Evolutionary conservation across 2,888 invertebrate species (phyloP).

Genomic region (Adelphocoris suturalis): DNA sequence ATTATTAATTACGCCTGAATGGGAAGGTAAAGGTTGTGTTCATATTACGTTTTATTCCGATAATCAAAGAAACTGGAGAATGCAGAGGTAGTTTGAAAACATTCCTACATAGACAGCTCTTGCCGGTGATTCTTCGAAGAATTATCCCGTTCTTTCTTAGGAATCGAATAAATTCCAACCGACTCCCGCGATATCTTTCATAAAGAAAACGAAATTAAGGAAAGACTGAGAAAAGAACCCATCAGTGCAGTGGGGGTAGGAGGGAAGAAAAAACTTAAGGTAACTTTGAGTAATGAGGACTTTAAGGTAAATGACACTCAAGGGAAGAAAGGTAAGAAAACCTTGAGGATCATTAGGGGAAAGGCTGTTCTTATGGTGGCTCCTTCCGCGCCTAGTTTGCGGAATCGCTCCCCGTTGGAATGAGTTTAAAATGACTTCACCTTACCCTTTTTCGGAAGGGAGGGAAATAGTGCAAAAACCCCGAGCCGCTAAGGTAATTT

Average conservation of each 20-base stretch:
- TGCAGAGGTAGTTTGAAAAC: no score
- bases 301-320: constrained; percentile 67
- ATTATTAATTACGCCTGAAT: no score
- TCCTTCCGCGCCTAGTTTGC: constrained; percentile 58
- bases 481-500: constrained; percentile 55
- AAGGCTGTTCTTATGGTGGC: constrained; percentile 55
- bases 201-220: constrained; percentile 56
- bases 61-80: no score
- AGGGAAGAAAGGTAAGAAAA: constrained; percentile 69
- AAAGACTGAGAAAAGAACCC: constrained; percentile 21
- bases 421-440: constrained; percentile 69
- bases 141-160: background rate
- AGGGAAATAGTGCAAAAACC: constrained; percentile 53
- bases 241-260: background rate
- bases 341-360: constrained; percentile 55
- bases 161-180: background rate
- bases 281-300: constrained; percentile 68
- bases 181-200: constrained; percentile 34
- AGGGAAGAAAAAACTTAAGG: constrained; percentile 57
- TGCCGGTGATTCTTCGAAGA: background rate
- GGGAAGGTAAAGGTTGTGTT: no score
- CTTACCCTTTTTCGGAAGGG: constrained; percentile 31
- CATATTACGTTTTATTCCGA: no score
- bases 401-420: constrained; percentile 66
- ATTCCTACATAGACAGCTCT: no score